Evolutionary conservation across 1,140 invertebrate species (phyloP).

Genomic region (Trichonephila inaurata): DNA sequence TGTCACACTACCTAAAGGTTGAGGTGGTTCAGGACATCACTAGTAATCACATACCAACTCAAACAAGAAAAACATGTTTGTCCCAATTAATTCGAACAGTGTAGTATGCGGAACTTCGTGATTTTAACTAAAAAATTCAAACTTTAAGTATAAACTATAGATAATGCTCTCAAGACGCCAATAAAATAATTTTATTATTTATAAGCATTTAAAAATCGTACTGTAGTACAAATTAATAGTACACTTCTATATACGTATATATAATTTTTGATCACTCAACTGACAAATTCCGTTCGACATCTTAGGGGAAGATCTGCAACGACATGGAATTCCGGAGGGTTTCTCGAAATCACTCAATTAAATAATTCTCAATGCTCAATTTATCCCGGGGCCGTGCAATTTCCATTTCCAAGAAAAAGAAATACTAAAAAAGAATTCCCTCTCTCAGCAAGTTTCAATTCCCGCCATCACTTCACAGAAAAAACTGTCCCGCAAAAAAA

Average conservation of each 20-base stretch:
- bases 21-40: no score
- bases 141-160: no score
- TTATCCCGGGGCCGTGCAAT: conserved; percentile 47
- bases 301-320: background rate
- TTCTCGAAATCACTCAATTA: conserved; percentile 50
- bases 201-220: background rate
- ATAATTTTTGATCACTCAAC: background rate
- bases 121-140: no score
- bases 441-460: conserved; percentile 40
- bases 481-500: conserved; percentile 12
- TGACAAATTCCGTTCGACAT: conserved; percentile 33
- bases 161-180: no score
- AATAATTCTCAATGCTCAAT: conserved; percentile 71
- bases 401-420: conserved; percentile 44
- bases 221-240: background rate
- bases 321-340: conserved; percentile 12
- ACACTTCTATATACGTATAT: background rate
- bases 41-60: no score
- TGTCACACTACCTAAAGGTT: no score
- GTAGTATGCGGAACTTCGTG: no score
- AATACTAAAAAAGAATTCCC: conserved; percentile 35
- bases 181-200: no score
- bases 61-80: no score
- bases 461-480: background rate
- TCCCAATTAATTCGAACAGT: no score